Evolutionary conservation across 2,113 vertebrate species (phyloP).

Genomic region (Xyrauchen texanus): DNA sequence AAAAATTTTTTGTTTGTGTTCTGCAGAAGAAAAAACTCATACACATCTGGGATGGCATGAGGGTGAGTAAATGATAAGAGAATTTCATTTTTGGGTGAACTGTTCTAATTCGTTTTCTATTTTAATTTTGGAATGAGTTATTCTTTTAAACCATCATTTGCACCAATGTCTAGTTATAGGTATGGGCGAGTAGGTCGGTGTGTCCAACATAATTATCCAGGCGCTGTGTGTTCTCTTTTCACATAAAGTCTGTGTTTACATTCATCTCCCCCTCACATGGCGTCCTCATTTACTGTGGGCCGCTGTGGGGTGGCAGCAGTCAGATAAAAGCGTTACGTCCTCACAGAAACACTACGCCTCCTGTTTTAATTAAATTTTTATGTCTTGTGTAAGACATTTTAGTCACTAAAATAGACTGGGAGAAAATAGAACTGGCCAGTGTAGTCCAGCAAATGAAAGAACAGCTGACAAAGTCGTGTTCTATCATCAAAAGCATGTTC

Average conservation of each 20-base stretch:
- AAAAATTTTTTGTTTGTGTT: too few species aligned
- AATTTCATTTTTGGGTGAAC: too few species aligned
- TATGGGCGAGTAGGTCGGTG: too few species aligned
- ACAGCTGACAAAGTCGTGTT: neutral
- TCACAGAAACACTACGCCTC: constrained; percentile 6
- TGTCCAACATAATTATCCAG: constrained; percentile 17
- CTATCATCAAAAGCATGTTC: constrained; percentile 3
- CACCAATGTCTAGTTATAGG: neutral
- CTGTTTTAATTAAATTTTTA: constrained; percentile 37
- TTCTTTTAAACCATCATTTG: neutral
- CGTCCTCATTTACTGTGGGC: constrained; percentile 11
- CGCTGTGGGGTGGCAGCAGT: neutral
- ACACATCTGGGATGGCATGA: too few species aligned
- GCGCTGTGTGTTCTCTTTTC: constrained; percentile 11
- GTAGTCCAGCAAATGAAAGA: neutral
- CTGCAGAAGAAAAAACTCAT: too few species aligned
- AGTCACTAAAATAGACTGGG: neutral
- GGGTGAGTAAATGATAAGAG: too few species aligned
- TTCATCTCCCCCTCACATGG: neutral
- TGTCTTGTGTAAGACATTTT: constrained; percentile 22
- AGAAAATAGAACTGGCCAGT: constrained; percentile 10
- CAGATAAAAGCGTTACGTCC: constrained; percentile 30
- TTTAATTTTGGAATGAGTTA: too few species aligned
- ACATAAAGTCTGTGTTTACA: constrained; percentile 2
- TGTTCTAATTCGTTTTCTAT: too few species aligned